Percentiles rank a stretch among this genome's conserved stretches.
Evolutionary conservation across 2,797 vertebrate species (phyloP).

Genomic region (Syngnathus acus): DNA sequence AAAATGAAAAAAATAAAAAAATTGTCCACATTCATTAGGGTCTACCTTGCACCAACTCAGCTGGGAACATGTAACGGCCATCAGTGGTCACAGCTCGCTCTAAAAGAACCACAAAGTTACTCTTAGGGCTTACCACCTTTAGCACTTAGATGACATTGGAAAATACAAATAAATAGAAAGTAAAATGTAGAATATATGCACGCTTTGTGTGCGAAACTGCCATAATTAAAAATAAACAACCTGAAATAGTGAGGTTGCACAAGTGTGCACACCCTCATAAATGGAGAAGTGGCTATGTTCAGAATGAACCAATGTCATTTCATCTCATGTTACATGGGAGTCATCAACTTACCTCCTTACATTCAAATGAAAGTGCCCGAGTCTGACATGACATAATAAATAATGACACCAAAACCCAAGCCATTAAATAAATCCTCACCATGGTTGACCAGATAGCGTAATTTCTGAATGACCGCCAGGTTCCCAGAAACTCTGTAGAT

Average conservation of each 20-base stretch:
- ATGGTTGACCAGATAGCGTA: conserved; percentile 85
- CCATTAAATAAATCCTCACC: conserved; percentile 62
- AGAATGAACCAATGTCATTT: too few species aligned
- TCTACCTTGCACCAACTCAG: conserved; percentile 84
- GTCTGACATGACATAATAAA: not conserved
- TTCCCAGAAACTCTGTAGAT: conserved; percentile 91
- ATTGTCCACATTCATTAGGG: conserved; percentile 17
- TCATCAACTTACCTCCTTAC: not conserved
- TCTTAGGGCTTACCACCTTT: conserved; percentile 15
- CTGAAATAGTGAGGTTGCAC: too few species aligned
- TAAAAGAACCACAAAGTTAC: conserved; percentile 70
- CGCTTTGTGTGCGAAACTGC: not conserved
- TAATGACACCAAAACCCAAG: not conserved
- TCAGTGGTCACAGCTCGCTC: conserved; percentile 88
- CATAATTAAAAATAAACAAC: not conserved
- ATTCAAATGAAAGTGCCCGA: not conserved
- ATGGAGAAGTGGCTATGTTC: too few species aligned
- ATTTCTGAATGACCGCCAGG: conserved; percentile 86
- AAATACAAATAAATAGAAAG: not conserved
- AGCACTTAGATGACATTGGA: not conserved
- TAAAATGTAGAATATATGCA: not conserved
- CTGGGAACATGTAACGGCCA: conserved; percentile 86
- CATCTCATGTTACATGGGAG: too few species aligned
- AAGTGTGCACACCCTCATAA: too few species aligned
- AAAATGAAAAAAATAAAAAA: conserved; percentile 34